Evolutionary conservation across 92 coral and sea anemone species (phyloP).

Genomic region (Paragorgia papillata): DNA sequence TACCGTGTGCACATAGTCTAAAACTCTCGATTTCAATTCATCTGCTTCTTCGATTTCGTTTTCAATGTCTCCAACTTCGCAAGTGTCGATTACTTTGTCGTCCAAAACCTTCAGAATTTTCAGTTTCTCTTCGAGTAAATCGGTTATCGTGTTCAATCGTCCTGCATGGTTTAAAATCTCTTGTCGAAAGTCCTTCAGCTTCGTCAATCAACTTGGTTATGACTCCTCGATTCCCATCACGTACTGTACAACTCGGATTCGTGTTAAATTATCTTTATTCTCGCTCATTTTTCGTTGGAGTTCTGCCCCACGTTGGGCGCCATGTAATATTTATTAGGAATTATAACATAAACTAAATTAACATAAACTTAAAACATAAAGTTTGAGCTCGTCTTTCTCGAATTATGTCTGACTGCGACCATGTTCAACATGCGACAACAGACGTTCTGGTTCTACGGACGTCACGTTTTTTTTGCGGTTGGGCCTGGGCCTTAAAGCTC

Average conservation of each 20-base stretch:
- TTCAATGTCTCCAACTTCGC: conserved; percentile 38
- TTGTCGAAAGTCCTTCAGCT: conserved; percentile 50
- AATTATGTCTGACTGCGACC: no score
- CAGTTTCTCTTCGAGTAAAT: conserved; percentile 13
- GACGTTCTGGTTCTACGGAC: no score
- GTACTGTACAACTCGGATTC: conserved; percentile 51
- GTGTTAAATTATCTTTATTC: conserved; percentile 30
- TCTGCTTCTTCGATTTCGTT: conserved; percentile 44
- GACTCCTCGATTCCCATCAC: conserved; percentile 67
- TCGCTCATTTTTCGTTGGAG: conserved; percentile 18
- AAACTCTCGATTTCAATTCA: conserved; percentile 4
- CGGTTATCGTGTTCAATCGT: conserved; percentile 42
- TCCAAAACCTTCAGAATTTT: conserved; percentile 26
- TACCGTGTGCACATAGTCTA: no score
- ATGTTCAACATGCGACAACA: no score
- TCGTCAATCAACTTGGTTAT: conserved; percentile 53
- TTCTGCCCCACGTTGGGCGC: conserved; percentile 41
- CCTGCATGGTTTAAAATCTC: conserved; percentile 26
- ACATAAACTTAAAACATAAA: no score
- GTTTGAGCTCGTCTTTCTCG: no score
- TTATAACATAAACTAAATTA: no score
- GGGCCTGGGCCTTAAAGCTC: no score
- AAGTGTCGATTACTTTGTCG: conserved; percentile 39
- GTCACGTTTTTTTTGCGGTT: no score
- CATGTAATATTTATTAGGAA: conserved; percentile 17